A percentile compares a stretch with the other conserved stretches of the same genome.
phyloP scores from a whole-genome alignment of 1,140 invertebrate species.

The Linepithema humile region DNA sequence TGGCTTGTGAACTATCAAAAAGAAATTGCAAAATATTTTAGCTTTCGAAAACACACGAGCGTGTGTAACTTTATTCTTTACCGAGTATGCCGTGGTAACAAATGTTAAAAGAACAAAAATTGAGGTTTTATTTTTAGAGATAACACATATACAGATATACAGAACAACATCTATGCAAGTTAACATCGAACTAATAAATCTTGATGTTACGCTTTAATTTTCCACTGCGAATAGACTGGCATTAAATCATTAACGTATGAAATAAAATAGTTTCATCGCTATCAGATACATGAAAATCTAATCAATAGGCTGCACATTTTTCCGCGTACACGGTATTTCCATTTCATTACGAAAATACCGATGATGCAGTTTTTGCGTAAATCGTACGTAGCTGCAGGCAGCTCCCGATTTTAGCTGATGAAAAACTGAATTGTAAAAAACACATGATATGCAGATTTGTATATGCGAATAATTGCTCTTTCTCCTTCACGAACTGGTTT shows the following conservation, averaged over 20 bases:
- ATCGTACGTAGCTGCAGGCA: not conserved
- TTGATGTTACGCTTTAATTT: constrained; percentile 20
- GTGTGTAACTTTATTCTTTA: constrained; percentile 6
- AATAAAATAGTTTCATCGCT: not conserved
- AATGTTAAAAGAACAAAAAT: constrained; percentile 21
- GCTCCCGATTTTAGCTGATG: not conserved
- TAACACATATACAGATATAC: not conserved
- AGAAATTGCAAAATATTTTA: constrained; percentile 17
- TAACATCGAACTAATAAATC: constrained; percentile 17
- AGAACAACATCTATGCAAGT: not conserved
- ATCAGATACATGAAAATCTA: constrained; percentile 6
- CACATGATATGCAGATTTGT: constrained; percentile 1
- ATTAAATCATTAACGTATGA: constrained; percentile 1
- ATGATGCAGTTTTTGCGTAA: not conserved
- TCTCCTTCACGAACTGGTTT: not conserved
- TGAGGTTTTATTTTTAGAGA: not conserved
- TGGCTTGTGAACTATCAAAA: not conserved
- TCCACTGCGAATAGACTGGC: not conserved
- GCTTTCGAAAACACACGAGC: not conserved
- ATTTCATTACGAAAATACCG: constrained; percentile 27
- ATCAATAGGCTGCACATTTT: not conserved
- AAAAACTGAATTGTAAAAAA: constrained; percentile 2
- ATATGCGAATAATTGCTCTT: not conserved
- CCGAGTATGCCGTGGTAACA: not conserved
- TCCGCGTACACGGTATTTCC: not conserved